Base-by-base conservation (phyloP, 2,113 vertebrate species). In the Sakesphorus luctuosus region DNA sequence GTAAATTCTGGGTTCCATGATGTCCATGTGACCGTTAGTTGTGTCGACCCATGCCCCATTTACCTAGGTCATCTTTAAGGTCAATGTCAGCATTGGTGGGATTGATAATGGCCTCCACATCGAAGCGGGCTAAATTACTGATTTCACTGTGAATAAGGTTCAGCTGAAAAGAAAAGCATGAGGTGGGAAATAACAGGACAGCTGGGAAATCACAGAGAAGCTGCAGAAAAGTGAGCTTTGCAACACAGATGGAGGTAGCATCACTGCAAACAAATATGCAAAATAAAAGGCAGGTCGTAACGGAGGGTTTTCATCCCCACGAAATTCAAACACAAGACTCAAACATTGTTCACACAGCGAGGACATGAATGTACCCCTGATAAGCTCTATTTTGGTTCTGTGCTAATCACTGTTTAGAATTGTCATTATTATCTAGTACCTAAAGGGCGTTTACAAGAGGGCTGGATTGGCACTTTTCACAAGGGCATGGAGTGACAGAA, bases 141-240 rank as follows among this genome's bases (percentile, higher is more conserved):
- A 99, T 99, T 98, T 99, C 99, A 98, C 99, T 99, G 99, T 99
- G 99, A 98, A 99, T 99, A 97, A 99, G 99, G 98, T 99, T 99
- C 98, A 99, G 99, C 99, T 99, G 99, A 98, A 98, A 98, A 98
- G 98, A 98, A 98, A 98, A 98, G 98, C 98, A 99, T 96, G 98
- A 98, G 98, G 97, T 97, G 97, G 98, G 97, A 98, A 98, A 98
- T 98, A 98, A 97, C 97, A 98, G 98, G 97, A 97, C 98, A 98
- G 98, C 97, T 91, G 97, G 98, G 98, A 98, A 97, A 98, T 96
- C 86, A 98, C 96, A 98, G 97, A 97, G 96, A 95, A 97, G 96
- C 94, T 96, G 97, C 96, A 98, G 97, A 98, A 97, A 97, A 97
- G 97, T 95, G 97, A 97, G 95, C 97, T 97, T 97, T 97, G 98